These are phyloP conservation scores for Tachina grossa DNA, from an alignment of 2,888 invertebrate genomes.

Conservation along the genomic window DNA sequence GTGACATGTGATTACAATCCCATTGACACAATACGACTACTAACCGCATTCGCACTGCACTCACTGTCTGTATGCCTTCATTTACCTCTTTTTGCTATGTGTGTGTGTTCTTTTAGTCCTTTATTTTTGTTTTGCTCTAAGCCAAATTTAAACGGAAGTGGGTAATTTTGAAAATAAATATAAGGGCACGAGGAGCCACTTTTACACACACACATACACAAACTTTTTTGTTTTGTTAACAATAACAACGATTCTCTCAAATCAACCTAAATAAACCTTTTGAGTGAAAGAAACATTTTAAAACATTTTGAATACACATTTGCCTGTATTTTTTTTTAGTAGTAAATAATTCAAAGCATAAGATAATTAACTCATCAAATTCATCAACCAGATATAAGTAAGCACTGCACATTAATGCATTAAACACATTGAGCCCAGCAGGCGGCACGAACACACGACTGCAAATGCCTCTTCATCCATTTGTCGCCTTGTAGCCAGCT, in stretches of 20 bases:
- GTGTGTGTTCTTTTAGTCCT: not conserved
- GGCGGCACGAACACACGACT: too few species aligned
- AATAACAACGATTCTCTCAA: conserved; percentile 14
- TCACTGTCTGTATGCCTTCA: not conserved
- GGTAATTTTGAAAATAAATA: conserved; percentile 45
- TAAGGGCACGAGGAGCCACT: not conserved
- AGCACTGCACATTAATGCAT: too few species aligned
- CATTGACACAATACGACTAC: conserved; percentile 29
- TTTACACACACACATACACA: not conserved
- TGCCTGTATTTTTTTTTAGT: not conserved
- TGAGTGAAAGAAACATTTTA: conserved; percentile 14
- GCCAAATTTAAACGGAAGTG: conserved; percentile 58
- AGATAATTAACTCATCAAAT: not conserved
- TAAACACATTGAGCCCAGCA: too few species aligned
- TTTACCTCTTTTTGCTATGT: not conserved
- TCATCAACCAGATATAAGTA: too few species aligned
- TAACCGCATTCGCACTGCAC: conserved; percentile 16
- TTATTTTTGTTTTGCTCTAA: conserved; percentile 8
- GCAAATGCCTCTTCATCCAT: too few species aligned
- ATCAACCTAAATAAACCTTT: conserved; percentile 36
- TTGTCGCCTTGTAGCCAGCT: too few species aligned
- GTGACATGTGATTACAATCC: conserved; percentile 55
- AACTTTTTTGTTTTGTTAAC: not conserved
- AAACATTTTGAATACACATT: conserved; percentile 1
- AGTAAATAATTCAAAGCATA: not conserved